Base-by-base conservation (phyloP, 2,113 vertebrate genomes). In the Spilogale gracilis region DNA sequence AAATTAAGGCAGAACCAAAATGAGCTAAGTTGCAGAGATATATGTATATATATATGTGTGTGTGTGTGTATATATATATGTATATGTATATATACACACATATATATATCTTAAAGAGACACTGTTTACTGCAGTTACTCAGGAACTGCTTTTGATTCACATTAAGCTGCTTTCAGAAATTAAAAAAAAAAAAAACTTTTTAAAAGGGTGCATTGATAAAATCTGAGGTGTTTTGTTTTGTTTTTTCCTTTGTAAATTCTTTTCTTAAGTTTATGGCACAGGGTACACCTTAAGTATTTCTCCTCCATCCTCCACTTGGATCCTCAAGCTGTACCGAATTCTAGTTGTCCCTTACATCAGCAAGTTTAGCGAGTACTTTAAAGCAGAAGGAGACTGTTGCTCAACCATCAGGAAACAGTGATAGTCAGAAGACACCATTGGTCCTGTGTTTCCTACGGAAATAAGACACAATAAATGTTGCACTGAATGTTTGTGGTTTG, bases 121-220 rank as follows among this genome's bases (percentile, higher is more conserved):
- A 99, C 98, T 98, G 99, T 99, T 99, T 99, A 99, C 98, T 97
- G 99, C 99, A 99, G 98, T 99, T 99, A 99, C 99, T 99, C 99
- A 99, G 99, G 98, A 99, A 98, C 99, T 99, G 99, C 99, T 99
- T 99, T 98, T 98, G 98, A 98, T 98, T 98, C 98, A 98, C 98
- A 97, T 99, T 98, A 99, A 98, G 99, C 99, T 99, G 99, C 99
- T 99, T 99, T 99, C 98, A 98, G 97, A 99, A 98, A 98, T 98
- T 9, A 13, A 48, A 95, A 95, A 96, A 89, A n/a, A 88, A 83
- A 79, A 76, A 98, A 16, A 97, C 56, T 97, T 98, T 98, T 98
- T 97, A 98, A 98, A 98, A 98, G 98, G 98, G 96, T 98, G 98
- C 98, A 98, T 99, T 99, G 98, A 98, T 98, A 96, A 98, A 98